Conservation (phyloP, 1,140 invertebrate genomes). For the Palaemon carinicauda region DNA sequence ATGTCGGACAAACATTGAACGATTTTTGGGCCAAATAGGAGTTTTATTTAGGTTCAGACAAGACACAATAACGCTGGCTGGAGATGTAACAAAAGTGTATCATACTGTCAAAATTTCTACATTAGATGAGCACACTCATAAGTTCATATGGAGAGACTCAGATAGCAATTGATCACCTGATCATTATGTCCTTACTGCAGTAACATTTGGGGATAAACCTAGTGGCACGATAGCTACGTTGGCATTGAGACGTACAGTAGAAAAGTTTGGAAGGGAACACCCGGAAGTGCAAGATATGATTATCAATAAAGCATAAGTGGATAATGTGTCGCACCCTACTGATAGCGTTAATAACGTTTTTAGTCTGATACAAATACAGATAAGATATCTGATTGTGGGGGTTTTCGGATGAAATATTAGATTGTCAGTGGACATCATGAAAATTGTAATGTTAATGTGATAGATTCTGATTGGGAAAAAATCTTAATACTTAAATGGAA, state of each 20-base stretch:
- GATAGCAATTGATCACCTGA: not conserved
- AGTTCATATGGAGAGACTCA: not conserved
- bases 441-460: too few species aligned
- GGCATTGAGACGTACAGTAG: not conserved
- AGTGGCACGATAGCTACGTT: not conserved
- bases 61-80: not conserved
- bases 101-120: not conserved
- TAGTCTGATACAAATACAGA: too few species aligned
- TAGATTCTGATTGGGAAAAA: too few species aligned
- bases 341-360: not conserved
- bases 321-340: not conserved
- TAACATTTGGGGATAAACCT: not conserved
- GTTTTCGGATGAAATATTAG: not conserved
- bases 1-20: too few species aligned
- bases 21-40: not conserved
- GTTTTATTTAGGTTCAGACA: constrained; percentile 14
- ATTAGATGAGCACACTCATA: not conserved
- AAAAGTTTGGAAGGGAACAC: too few species aligned
- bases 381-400: not conserved
- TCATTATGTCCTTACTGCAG: not conserved
- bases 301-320: not conserved
- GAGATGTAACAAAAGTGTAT: not conserved
- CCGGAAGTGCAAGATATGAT: not conserved
- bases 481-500: too few species aligned
- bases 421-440: too few species aligned